Evolutionary conservation across 1,140 invertebrate species (phyloP).

Genomic region (Drosophila nigrodunni): DNA sequence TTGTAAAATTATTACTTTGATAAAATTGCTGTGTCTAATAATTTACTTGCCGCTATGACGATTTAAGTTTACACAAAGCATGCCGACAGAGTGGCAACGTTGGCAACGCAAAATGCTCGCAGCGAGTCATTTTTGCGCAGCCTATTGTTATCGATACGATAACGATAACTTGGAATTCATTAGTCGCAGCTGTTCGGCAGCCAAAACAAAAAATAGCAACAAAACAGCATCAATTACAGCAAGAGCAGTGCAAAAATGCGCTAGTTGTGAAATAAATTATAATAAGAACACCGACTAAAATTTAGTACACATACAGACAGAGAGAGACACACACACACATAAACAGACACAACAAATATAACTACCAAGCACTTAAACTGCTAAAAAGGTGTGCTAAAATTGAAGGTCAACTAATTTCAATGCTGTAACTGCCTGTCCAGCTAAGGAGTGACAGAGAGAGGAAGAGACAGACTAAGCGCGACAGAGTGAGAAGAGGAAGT

Average conservation of each 20-base stretch:
- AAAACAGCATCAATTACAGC: constrained; percentile 14
- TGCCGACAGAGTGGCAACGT: background rate
- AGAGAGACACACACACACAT: background rate
- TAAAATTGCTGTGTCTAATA: no score
- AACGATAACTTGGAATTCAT: constrained; percentile 2
- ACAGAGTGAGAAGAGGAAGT: constrained; percentile 28
- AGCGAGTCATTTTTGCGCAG: background rate
- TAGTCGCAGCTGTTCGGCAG: constrained; percentile 10
- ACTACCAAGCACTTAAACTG: constrained; percentile 6
- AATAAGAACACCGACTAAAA: constrained; percentile 16
- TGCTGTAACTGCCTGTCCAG: constrained; percentile 9
- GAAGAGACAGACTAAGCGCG: constrained; percentile 1
- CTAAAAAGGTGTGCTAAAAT: constrained; percentile 5
- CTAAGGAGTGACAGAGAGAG: constrained; percentile 19
- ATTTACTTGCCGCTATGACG: no score
- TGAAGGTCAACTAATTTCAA: constrained; percentile 41
- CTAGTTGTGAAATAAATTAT: background rate
- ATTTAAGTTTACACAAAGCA: background rate
- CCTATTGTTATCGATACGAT: background rate
- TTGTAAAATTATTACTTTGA: no score
- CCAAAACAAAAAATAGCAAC: constrained; percentile 18
- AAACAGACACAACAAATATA: background rate
- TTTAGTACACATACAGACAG: background rate
- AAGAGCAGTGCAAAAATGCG: constrained; percentile 8
- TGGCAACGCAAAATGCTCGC: background rate